phyloP scores from a whole-genome alignment of 2,113 vertebrate species.

The Calidris pygmaea region DNA sequence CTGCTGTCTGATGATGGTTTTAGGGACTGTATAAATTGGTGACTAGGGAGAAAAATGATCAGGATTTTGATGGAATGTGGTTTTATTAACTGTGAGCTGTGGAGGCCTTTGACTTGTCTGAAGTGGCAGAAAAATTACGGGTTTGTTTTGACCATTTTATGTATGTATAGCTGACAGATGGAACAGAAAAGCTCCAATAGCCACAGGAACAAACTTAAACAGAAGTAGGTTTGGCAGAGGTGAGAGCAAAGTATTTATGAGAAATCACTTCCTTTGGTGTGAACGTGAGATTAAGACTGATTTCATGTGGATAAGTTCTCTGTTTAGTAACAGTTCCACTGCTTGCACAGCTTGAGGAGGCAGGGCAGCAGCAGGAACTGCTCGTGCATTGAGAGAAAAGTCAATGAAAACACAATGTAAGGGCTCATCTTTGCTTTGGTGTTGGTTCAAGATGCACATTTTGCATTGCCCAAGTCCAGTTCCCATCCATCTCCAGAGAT shows the following conservation, averaged over 20 bases:
- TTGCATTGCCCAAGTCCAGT: not conserved
- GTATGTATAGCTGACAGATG: not conserved
- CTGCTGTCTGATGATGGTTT: not conserved
- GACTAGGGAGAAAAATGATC: not conserved
- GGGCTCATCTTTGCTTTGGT: not conserved
- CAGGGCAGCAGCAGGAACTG: not conserved
- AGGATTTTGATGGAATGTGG: not conserved
- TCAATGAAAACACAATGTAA: not conserved
- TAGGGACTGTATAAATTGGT: not conserved
- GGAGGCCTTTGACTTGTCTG: not conserved
- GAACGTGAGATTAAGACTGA: not conserved
- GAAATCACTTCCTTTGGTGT: not conserved
- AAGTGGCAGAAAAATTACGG: not conserved
- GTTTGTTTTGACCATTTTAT: not conserved
- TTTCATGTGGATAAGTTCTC: not conserved
- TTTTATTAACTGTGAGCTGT: slow-evolving; percentile 4
- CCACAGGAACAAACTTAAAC: not conserved
- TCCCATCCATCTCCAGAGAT: not conserved
- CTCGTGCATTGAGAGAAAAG: not conserved
- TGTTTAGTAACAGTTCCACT: not conserved
- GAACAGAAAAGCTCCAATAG: not conserved
- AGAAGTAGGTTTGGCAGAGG: not conserved
- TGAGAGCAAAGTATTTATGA: not conserved
- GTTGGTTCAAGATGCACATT: not conserved
- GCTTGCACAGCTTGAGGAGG: not conserved